A percentile compares a stretch with the other conserved stretches of the same genome.
Evolutionary conservation across 2,797 vertebrate species (phyloP).

Genomic region (Sebastes itinus): DNA sequence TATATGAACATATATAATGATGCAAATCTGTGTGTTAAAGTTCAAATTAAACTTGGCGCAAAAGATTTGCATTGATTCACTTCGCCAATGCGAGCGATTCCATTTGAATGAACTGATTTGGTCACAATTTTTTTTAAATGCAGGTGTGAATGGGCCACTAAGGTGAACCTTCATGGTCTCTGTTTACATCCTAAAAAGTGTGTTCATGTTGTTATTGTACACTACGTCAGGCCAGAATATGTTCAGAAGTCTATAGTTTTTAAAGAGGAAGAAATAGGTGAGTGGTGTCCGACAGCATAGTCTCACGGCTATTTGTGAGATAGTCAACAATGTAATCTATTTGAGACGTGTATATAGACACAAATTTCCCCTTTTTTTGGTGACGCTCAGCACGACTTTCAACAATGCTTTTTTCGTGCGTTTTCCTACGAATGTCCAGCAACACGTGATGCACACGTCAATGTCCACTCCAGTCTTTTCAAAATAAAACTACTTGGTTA

Average conservation of each 20-base stretch:
- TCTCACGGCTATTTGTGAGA: no score
- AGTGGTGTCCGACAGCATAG: no score
- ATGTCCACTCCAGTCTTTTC: no score
- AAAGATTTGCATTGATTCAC: neutral
- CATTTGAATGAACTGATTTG: neutral
- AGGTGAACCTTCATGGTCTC: neutral
- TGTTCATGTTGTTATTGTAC: neutral
- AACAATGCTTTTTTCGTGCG: no score
- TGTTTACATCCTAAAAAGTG: constrained; percentile 44
- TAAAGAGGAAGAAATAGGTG: neutral
- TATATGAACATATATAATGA: neutral
- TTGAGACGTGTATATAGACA: no score
- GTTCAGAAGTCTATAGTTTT: neutral
- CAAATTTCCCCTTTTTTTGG: no score
- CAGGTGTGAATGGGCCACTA: neutral
- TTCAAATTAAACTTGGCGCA: neutral
- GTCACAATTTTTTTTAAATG: neutral
- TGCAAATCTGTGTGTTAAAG: neutral
- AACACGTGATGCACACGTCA: no score
- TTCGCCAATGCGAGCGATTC: neutral
- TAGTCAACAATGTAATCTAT: no score
- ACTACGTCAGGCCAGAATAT: neutral
- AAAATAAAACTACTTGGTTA: no score
- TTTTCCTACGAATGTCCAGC: no score
- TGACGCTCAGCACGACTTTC: no score